These are phyloP conservation scores for Lycaena phlaeas DNA, from an alignment of 2,888 invertebrate genomes.

Conservation along the genomic window DNA sequence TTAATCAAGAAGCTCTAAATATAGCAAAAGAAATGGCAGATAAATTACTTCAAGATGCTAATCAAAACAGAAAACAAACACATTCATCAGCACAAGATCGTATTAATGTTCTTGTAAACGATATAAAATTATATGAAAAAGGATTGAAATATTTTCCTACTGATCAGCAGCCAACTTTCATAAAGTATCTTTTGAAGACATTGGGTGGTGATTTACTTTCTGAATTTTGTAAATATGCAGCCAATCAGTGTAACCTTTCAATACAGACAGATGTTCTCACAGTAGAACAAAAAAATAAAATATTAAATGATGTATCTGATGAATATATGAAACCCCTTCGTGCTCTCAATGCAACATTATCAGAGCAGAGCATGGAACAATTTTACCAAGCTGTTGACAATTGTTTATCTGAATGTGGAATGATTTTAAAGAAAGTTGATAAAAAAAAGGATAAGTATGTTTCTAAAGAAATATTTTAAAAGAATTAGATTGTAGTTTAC, in stretches of 20 bases:
- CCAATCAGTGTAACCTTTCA: conserved; percentile 79
- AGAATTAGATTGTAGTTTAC: too few relatives aligned
- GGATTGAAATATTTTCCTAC: conserved; percentile 77
- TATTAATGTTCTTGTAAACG: conserved; percentile 81
- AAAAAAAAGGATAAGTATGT: conserved; percentile 85
- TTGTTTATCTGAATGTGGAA: conserved; percentile 79
- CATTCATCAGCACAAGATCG: conserved; percentile 88
- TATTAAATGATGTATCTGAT: conserved; percentile 77
- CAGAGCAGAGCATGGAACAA: conserved; percentile 81
- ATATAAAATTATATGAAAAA: conserved; percentile 86
- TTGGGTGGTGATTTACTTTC: conserved; percentile 87
- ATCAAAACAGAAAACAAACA: conserved; percentile 80
- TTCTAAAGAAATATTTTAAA: too few relatives aligned
- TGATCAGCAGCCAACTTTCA: conserved; percentile 78
- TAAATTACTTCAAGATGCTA: conserved; percentile 80
- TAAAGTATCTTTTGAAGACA: conserved; percentile 88
- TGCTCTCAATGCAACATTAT: conserved; percentile 79
- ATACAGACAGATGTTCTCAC: conserved; percentile 74
- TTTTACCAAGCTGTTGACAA: conserved; percentile 84
- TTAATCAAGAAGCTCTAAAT: conserved; percentile 78
- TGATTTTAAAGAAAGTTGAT: conserved; percentile 90
- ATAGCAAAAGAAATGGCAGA: conserved; percentile 83
- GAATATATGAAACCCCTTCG: conserved; percentile 78
- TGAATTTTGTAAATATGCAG: conserved; percentile 84
- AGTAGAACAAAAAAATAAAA: conserved; percentile 79